Percentiles rank a stretch among this genome's conserved stretches.
Evolutionary conservation across 2,797 vertebrate species (phyloP).

Genomic region (Chiloscyllium punctatum): DNA sequence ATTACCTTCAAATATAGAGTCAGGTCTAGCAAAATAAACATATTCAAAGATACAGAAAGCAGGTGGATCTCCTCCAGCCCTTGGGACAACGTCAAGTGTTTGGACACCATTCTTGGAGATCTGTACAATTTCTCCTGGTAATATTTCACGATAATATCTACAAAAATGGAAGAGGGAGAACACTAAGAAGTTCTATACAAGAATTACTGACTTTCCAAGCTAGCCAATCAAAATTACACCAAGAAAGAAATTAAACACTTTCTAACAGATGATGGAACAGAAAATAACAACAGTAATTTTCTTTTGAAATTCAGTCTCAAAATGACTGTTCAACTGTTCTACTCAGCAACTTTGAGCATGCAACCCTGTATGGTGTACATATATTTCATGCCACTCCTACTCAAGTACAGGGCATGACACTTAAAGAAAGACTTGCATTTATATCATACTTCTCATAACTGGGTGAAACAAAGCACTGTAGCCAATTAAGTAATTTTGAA

Average conservation of each 20-base stretch:
- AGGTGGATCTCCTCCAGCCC: slow-evolving; percentile 72
- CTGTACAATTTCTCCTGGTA: slow-evolving; percentile 93
- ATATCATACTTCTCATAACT: not conserved
- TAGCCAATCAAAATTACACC: not conserved
- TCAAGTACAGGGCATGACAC: not conserved
- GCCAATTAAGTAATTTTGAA: too few species aligned
- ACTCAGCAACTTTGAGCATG: not conserved
- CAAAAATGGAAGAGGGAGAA: slow-evolving; percentile 24
- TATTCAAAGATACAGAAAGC: slow-evolving; percentile 99
- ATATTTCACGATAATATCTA: slow-evolving; percentile 89
- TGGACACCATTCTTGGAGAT: slow-evolving; percentile 80
- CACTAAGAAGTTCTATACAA: not conserved
- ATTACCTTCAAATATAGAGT: slow-evolving; percentile 92
- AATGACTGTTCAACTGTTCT: not conserved
- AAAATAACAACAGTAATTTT: not conserved
- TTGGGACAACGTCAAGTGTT: slow-evolving; percentile 73
- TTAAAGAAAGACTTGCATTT: not conserved
- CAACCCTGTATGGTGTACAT: not conserved
- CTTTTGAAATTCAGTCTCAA: not conserved
- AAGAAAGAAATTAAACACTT: not conserved
- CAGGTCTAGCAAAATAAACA: slow-evolving; percentile 96
- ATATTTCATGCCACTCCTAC: not conserved
- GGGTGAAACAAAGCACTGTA: not conserved
- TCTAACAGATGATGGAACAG: not conserved
- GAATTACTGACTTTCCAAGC: not conserved